Evolutionary conservation across 2,113 vertebrate species (phyloP).

Genomic region (Ctenomys sociabilis): DNA sequence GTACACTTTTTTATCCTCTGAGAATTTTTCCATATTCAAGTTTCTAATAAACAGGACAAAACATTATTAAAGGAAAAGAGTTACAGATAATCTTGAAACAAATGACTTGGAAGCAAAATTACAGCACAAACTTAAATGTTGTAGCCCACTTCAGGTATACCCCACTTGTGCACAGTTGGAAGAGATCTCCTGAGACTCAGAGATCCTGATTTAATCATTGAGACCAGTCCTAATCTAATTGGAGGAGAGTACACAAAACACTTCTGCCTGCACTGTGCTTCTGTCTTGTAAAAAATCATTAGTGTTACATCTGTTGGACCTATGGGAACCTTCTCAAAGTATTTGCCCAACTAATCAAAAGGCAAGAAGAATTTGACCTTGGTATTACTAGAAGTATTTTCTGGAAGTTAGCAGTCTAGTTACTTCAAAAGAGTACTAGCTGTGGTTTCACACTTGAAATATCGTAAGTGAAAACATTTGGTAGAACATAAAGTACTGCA

Average conservation of each 20-base stretch:
- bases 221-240: not conserved
- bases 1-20: not conserved
- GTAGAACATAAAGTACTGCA: not conserved
- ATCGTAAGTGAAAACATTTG: not conserved
- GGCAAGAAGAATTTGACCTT: not conserved
- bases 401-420: not conserved
- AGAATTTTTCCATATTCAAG: constrained; percentile 32
- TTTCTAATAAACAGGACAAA: constrained; percentile 48
- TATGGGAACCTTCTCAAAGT: not conserved
- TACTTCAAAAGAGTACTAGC: constrained; percentile 25
- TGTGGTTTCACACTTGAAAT: constrained; percentile 27
- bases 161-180: not conserved
- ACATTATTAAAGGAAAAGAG: not conserved
- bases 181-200: not conserved
- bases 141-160: not conserved
- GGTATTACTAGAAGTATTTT: constrained; percentile 10
- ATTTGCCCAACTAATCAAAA: constrained; percentile 22
- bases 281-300: not conserved
- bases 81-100: not conserved
- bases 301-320: not conserved
- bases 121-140: not conserved
- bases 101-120: not conserved
- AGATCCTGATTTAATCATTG: not conserved
- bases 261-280: not conserved
- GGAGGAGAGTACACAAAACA: not conserved